Evolutionary conservation across 2,797 vertebrate genomes (phyloP).

Genomic region (Sorex maritimensis): DNA sequence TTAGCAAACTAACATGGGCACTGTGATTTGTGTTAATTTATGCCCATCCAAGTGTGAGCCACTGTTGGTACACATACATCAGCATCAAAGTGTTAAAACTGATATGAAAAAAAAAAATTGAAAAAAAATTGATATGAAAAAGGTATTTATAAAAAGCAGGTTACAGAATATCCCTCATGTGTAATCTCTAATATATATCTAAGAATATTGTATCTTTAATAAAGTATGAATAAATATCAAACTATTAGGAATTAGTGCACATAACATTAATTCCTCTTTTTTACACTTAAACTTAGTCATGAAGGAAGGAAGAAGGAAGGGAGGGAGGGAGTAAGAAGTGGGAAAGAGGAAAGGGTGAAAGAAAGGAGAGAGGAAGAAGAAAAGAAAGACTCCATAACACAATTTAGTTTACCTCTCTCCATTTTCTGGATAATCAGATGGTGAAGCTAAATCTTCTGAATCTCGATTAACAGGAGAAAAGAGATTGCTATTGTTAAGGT

Average conservation of each 20-base stretch:
- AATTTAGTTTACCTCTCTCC: slow-evolving; percentile 91
- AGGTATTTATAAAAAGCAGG: background rate
- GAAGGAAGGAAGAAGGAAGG: too few species aligned
- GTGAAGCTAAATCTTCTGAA: slow-evolving; percentile 93
- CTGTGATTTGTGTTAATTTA: too few species aligned
- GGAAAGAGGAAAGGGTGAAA: too few species aligned
- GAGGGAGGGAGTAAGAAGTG: too few species aligned
- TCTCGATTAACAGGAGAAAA: slow-evolving; percentile 94
- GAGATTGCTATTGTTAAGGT: slow-evolving; percentile 94
- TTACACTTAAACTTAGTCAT: too few species aligned
- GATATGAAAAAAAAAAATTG: too few species aligned
- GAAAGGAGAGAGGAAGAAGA: too few species aligned
- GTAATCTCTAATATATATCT: slow-evolving; percentile 35
- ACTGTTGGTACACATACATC: too few species aligned
- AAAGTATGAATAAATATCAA: slow-evolving; percentile 24
- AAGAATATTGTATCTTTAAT: background rate
- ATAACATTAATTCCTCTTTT: too few species aligned
- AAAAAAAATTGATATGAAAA: background rate
- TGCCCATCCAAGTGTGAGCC: too few species aligned
- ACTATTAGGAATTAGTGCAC: background rate
- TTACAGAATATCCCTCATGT: background rate
- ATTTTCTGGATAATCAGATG: slow-evolving; percentile 95
- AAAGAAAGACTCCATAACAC: background rate
- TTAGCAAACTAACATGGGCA: slow-evolving; percentile 15
- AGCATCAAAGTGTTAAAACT: too few species aligned